A percentile compares a stretch with the other conserved stretches of the same genome.
Conservation (phyloP, 2,113 vertebrate species). For the Antigone vipio region DNA sequence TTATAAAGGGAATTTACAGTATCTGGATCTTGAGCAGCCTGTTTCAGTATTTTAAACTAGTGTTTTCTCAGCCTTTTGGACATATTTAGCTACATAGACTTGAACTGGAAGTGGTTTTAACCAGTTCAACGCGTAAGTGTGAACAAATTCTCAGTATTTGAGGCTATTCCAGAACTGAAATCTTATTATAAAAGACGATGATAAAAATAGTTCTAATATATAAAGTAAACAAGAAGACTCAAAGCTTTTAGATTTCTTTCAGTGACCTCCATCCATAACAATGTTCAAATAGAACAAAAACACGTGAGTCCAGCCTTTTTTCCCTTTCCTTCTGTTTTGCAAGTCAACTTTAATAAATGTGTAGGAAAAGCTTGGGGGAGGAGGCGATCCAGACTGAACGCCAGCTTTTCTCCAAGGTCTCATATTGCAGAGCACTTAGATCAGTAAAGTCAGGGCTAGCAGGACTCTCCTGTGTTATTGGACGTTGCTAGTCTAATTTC, state of each 20-base stretch:
- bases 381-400: background rate
- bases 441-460: conserved; percentile 3
- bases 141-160: background rate
- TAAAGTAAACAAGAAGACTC: background rate
- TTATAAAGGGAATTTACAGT: background rate
- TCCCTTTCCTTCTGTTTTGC: background rate
- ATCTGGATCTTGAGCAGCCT: background rate
- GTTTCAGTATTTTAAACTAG: background rate
- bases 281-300: background rate
- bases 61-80: background rate
- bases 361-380: background rate
- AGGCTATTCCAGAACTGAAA: background rate
- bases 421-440: background rate
- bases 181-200: background rate
- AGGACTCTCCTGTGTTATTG: conserved; percentile 30
- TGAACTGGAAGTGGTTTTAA: background rate
- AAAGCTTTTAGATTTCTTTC: background rate
- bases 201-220: background rate
- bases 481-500: conserved; percentile 9
- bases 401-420: background rate
- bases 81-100: background rate
- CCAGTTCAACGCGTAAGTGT: background rate
- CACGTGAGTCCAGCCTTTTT: accelerated
- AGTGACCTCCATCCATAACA: background rate
- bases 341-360: conserved; percentile 6